A percentile compares a stretch with the other conserved stretches of the same genome.
These are phyloP conservation scores for Macrosteles quadrilineatus DNA, from an alignment of 1,140 invertebrate genomes.

Conservation along the genomic window DNA sequence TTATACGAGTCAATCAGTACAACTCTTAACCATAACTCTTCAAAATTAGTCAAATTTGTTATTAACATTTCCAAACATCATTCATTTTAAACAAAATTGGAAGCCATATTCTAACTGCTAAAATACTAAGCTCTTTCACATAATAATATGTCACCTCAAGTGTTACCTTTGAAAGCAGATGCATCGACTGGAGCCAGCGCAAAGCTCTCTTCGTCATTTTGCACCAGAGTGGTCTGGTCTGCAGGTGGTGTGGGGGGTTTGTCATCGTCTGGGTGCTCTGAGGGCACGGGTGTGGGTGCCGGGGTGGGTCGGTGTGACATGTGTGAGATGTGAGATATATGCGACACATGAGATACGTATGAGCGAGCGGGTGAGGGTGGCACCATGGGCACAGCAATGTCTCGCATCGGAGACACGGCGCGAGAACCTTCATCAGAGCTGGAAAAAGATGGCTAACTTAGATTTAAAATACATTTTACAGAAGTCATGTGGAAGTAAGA, in stretches of 20 bases:
- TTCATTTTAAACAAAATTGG: too few relatives aligned
- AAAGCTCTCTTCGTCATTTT: constrained; percentile 96
- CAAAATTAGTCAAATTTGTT: too few relatives aligned
- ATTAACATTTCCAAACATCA: too few relatives aligned
- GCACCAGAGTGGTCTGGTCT: constrained; percentile 83
- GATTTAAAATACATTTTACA: too few relatives aligned
- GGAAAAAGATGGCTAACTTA: background rate
- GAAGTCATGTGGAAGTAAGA: too few relatives aligned
- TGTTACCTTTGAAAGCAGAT: constrained; percentile 71
- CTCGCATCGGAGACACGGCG: constrained; percentile 37
- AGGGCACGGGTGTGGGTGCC: constrained; percentile 40
- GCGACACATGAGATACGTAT: background rate
- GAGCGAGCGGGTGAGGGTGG: background rate
- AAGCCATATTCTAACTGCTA: too few relatives aligned
- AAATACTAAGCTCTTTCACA: too few relatives aligned
- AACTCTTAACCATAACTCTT: too few relatives aligned
- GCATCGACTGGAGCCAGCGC: constrained; percentile 93
- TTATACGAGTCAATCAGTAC: too few relatives aligned
- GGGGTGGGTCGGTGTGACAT: constrained; percentile 26
- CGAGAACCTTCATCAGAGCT: constrained; percentile 44
- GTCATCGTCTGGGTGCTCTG: constrained; percentile 51
- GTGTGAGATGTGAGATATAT: constrained; percentile 3
- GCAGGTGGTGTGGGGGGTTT: constrained; percentile 49
- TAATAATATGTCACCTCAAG: too few relatives aligned
- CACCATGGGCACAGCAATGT: constrained; percentile 16